Conservation (phyloP, 2,888 invertebrate genomes). For the Catocala nupta region DNA sequence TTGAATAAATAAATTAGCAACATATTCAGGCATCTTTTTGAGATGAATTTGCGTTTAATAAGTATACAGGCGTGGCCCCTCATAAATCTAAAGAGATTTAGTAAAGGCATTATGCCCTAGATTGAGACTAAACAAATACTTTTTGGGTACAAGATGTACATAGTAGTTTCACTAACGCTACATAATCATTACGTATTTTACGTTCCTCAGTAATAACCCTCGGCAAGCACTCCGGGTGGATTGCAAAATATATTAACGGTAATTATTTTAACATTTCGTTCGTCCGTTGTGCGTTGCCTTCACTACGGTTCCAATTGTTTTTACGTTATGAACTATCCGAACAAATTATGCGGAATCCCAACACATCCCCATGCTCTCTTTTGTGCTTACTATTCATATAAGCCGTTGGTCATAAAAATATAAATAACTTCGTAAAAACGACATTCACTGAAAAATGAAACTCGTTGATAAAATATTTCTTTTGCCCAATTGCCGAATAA, state of each 20-base stretch:
- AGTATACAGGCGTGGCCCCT: slow-evolving; percentile 29
- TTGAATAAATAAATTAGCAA: slow-evolving; percentile 62
- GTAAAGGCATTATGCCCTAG: slow-evolving; percentile 45
- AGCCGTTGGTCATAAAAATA: slow-evolving; percentile 16
- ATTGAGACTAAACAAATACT: slow-evolving; percentile 44
- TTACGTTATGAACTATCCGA: slow-evolving; percentile 56
- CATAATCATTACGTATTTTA: slow-evolving; percentile 59
- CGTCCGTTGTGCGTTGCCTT: slow-evolving; percentile 55
- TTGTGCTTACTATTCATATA: slow-evolving; percentile 23
- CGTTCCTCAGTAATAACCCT: slow-evolving; percentile 69
- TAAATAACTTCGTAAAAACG: slow-evolving; percentile 29
- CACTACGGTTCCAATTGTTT: slow-evolving; percentile 64
- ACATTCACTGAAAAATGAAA: slow-evolving; percentile 27
- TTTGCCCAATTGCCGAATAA: slow-evolving; percentile 21
- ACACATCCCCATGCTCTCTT: slow-evolving; percentile 20
- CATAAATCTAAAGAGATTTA: slow-evolving; percentile 45
- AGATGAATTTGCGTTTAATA: slow-evolving; percentile 45
- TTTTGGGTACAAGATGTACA: slow-evolving; percentile 41
- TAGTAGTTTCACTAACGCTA: slow-evolving; percentile 48
- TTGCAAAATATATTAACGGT: slow-evolving; percentile 80
- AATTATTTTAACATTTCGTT: slow-evolving; percentile 76
- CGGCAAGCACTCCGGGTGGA: slow-evolving; percentile 66
- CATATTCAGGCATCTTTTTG: slow-evolving; percentile 44
- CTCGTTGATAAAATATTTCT: slow-evolving; percentile 15
- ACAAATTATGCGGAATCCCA: slow-evolving; percentile 35